Conservation (phyloP, 2,888 invertebrate species). For the Hyalella azteca region DNA sequence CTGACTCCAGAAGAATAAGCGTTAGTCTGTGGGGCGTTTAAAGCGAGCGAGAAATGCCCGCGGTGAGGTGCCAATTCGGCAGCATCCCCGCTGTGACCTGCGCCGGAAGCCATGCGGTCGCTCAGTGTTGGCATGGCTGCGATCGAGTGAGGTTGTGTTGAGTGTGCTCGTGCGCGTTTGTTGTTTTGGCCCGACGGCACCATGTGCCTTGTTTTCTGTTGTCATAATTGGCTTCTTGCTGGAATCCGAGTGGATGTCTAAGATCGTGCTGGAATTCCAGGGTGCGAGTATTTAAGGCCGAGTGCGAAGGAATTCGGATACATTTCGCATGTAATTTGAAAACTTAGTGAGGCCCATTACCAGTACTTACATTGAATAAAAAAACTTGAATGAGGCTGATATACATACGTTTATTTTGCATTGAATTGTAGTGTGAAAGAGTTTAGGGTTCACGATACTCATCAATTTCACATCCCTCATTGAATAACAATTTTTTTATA, state of each 20-base stretch:
- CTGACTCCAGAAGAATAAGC: no score
- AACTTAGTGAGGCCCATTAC: no score
- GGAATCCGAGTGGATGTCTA: not conserved
- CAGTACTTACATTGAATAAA: no score
- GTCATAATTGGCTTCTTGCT: not conserved
- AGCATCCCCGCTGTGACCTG: slow-evolving; percentile 30
- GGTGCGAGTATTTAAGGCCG: not conserved
- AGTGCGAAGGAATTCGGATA: no score
- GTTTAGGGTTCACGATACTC: no score
- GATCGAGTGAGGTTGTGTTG: not conserved
- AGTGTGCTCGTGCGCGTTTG: not conserved
- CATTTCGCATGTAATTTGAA: no score
- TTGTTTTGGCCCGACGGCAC: not conserved
- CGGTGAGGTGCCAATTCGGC: slow-evolving; percentile 3
- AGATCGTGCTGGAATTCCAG: not conserved
- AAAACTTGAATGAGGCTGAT: no score
- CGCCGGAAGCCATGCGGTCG: slow-evolving; percentile 32
- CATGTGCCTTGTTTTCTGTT: not conserved
- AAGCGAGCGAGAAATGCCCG: not conserved
- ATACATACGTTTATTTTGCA: no score
- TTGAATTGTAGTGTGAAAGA: no score
- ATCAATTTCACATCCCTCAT: no score
- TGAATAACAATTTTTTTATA: no score
- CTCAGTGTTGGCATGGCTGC: not conserved
- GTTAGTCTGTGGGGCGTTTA: no score